Percentiles rank a stretch among this genome's conserved stretches.
Evolutionary conservation across 37 sponge, comb jelly and placozoan species (phyloP).

Genomic region (Tethya wilhelma): DNA sequence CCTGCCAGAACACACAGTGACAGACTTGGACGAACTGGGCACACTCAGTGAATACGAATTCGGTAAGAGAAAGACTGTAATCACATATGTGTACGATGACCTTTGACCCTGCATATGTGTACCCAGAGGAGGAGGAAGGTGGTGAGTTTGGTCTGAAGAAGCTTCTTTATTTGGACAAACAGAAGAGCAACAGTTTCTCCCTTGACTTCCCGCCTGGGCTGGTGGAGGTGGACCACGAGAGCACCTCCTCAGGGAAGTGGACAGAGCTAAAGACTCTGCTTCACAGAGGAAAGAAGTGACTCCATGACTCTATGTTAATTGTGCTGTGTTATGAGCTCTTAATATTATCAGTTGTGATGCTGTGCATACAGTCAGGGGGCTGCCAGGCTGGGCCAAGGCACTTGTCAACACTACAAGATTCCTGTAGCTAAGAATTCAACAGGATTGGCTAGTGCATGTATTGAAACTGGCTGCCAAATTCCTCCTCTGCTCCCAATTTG

Average conservation of each 20-base stretch:
- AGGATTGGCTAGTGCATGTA: too few relatives aligned
- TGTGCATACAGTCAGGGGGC: too few relatives aligned
- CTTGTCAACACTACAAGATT: too few relatives aligned
- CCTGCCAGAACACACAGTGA: not conserved
- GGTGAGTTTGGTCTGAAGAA: too few relatives aligned
- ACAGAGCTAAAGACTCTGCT: not conserved
- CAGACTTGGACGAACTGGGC: slow-evolving; percentile 24
- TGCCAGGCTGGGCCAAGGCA: too few relatives aligned
- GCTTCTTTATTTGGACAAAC: not conserved
- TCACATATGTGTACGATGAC: too few relatives aligned
- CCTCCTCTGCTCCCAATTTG: too few relatives aligned
- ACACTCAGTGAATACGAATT: slow-evolving; percentile 42
- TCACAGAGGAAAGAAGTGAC: not conserved
- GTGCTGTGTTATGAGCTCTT: too few relatives aligned
- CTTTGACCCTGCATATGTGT: too few relatives aligned
- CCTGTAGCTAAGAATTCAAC: too few relatives aligned
- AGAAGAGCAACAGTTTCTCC: slow-evolving; percentile 15
- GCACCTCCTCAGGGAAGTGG: slow-evolving; percentile 47
- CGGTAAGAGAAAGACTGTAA: slow-evolving; percentile 26
- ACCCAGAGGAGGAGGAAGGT: not conserved
- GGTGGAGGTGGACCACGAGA: slow-evolving; percentile 28
- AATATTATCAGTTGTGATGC: too few relatives aligned
- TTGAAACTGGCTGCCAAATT: too few relatives aligned
- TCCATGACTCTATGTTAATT: not conserved
- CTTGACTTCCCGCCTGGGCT: slow-evolving; percentile 78